phyloP scores from a whole-genome alignment of 2,113 vertebrate species.

The Ranitomeya imitator region DNA sequence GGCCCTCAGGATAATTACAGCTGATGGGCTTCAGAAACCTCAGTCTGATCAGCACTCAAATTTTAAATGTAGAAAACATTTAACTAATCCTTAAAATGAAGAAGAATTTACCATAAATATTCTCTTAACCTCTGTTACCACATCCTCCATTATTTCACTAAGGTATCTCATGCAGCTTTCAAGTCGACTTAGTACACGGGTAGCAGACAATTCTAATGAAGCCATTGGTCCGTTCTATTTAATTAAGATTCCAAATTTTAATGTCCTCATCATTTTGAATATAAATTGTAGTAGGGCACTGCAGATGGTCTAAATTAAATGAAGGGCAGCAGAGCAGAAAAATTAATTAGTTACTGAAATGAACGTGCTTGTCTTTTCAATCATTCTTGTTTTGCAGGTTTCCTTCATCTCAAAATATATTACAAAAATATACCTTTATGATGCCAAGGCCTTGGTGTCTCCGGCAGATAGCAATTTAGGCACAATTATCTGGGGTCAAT shows the following conservation, averaged over 20 bases:
- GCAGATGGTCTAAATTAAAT: conserved; percentile 38
- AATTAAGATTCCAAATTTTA: conserved; percentile 22
- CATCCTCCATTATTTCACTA: not conserved
- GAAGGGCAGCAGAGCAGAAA: conserved; percentile 29
- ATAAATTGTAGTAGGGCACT: not conserved
- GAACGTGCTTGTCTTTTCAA: not conserved
- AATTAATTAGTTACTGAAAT: conserved; percentile 40
- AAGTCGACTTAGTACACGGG: not conserved
- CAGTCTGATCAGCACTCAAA: not conserved
- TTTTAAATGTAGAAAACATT: not conserved
- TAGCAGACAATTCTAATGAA: conserved; percentile 36
- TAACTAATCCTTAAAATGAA: not conserved
- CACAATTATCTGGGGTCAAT: not conserved
- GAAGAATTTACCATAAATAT: not conserved
- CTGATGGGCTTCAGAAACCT: too few relatives aligned
- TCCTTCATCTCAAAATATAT: not conserved
- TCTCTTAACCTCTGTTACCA: not conserved
- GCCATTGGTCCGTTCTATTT: not conserved
- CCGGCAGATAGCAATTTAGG: not conserved
- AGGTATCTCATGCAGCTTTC: not conserved
- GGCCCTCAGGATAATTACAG: not conserved
- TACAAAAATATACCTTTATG: not conserved
- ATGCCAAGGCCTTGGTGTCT: not conserved
- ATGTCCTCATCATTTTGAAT: not conserved
- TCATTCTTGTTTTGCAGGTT: not conserved